Evolutionary conservation across 2,113 vertebrate genomes (phyloP).

Genomic region (Ceyx melanurus): DNA sequence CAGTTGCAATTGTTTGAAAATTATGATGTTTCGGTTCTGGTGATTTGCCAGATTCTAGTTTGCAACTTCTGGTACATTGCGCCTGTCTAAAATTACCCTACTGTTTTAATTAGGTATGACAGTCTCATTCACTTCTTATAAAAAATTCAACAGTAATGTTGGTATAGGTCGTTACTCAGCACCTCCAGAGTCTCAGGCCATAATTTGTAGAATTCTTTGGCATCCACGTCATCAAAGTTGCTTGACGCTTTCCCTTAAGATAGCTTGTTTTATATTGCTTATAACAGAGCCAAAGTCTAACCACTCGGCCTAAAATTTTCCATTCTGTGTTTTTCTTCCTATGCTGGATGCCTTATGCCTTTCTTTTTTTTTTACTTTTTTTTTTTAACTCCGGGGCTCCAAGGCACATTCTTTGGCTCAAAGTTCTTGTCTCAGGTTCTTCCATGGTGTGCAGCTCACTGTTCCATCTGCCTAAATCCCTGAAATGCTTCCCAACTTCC

Average conservation of each 20-base stretch:
- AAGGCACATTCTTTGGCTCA: not conserved
- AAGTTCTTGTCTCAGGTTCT: not conserved
- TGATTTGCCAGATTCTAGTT: not conserved
- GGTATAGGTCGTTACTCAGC: slow-evolving; percentile 32
- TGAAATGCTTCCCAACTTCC: not conserved
- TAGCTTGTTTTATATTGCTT: slow-evolving; percentile 10
- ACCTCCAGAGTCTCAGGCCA: slow-evolving; percentile 3
- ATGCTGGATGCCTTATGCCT: not conserved
- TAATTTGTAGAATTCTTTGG: slow-evolving; percentile 39
- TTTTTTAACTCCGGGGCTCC: not conserved
- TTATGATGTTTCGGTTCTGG: not conserved
- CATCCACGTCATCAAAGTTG: not conserved
- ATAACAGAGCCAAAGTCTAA: slow-evolving; percentile 19
- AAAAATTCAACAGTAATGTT: not conserved
- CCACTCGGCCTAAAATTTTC: slow-evolving; percentile 36
- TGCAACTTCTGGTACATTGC: not conserved
- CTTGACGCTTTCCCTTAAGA: not conserved
- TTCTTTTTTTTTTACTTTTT: no score
- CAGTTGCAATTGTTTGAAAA: not conserved
- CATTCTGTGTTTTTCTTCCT: not conserved
- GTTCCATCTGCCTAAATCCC: not conserved
- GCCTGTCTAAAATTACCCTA: not conserved
- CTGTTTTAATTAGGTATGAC: not conserved
- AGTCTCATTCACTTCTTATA: not conserved
- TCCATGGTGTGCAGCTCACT: not conserved